Evolutionary conservation across 2,888 invertebrate species (phyloP), one percentile per base, ranked within the genome.

Genomic region (Scrobipalpa atriplicella): DNA sequence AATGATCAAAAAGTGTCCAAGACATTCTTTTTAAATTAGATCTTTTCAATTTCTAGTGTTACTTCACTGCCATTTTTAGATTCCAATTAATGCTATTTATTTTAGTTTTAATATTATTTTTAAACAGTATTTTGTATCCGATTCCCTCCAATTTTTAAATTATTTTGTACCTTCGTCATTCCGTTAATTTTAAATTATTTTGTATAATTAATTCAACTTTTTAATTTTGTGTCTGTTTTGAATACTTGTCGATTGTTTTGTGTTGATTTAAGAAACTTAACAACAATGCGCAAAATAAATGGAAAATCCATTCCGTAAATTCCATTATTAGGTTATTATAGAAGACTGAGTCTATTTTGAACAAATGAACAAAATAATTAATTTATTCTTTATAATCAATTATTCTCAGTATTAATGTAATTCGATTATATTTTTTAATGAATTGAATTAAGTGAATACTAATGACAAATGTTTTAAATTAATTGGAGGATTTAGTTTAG

Each of bases 401-500:
- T 62, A 68, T 72, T 72, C 69, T 72, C 72, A 73, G 69, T 72
- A 71, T 69, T 68, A 61, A 64, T 63, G 58, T 64, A 16, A 63
- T 66, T 66, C 69, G 71, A 68, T 71, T n/a, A 6, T 29, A 58
- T 58, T 36, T 58, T 72, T 68, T 69, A 70, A 71, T 71, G 64
- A 70, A 68, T 75, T 73, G 69, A 71, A 71, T 73, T 72, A 77
- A 78, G 74, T 68, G 66, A 70, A 67, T 3, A 29, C n/a, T 63
- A 62, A 73, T 71, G 74, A 74, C 73, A 71, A 58, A 70, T 68
- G 64, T 62, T 67, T 72, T 69, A 67, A 72, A 73, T 77, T 76
- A 77, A 78, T 76, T 75, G 66, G 71, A 76, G 77, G 77, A 76
- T 73, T 76, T 74, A 71, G 72, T 79, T 81, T 79, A 78, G 78